These are phyloP conservation scores for Macroteleia sp. DNA, from an alignment of 2,888 invertebrate genomes.

Conservation along the genomic window DNA sequence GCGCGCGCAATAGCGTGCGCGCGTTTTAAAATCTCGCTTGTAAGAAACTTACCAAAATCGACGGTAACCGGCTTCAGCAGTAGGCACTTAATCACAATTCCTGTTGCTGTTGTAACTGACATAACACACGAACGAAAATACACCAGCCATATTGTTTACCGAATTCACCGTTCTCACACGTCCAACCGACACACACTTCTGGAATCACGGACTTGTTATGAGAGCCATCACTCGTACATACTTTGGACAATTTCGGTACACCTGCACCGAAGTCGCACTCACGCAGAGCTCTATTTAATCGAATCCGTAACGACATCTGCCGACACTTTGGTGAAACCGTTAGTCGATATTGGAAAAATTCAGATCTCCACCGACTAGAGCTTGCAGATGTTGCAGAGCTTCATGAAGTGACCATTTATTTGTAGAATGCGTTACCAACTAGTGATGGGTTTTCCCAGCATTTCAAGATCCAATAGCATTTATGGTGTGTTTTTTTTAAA, in stretches of 20 bases:
- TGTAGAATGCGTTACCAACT: no score
- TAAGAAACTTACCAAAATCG: slow-evolving; percentile 27
- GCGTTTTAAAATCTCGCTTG: slow-evolving; percentile 19
- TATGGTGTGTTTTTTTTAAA: no score
- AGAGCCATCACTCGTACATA: slow-evolving; percentile 5
- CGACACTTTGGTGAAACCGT: no score
- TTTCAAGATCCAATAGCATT: no score
- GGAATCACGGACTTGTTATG: background rate
- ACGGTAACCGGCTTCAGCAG: slow-evolving; percentile 19
- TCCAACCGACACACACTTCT: background rate
- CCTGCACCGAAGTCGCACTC: slow-evolving; percentile 25
- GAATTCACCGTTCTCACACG: slow-evolving; percentile 58
- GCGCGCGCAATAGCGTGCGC: slow-evolving; percentile 32
- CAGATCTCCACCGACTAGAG: no score
- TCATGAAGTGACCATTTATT: no score
- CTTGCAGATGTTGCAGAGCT: no score
- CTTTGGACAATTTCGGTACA: slow-evolving; percentile 10
- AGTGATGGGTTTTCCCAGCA: no score
- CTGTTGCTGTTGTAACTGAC: background rate
- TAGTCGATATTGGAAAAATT: no score
- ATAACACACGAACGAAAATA: slow-evolving; percentile 23
- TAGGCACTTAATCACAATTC: background rate
- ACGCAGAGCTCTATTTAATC: no score
- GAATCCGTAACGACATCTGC: no score
- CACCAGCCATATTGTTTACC: slow-evolving; percentile 42